Evolutionary conservation across 1,140 invertebrate species (phyloP).

Genomic region (Drosophila insularis): DNA sequence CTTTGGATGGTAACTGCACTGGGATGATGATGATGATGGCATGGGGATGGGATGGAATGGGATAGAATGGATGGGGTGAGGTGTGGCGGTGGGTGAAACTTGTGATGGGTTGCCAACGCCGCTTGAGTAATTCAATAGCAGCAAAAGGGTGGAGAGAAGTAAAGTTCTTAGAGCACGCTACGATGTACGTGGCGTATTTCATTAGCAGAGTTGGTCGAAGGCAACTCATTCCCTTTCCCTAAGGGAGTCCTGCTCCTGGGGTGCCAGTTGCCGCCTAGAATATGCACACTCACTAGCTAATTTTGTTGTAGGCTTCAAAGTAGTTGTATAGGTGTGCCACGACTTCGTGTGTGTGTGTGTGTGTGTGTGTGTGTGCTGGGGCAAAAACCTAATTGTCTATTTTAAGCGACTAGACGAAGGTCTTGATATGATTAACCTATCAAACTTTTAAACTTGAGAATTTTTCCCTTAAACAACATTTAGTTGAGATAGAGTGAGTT

Average conservation of each 20-base stretch:
- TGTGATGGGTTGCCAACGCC: conserved; percentile 15
- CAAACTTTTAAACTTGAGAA: conserved; percentile 34
- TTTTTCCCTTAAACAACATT: neutral
- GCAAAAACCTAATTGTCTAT: conserved; percentile 57
- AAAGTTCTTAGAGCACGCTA: conserved; percentile 66
- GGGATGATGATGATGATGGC: neutral
- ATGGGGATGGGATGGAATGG: neutral
- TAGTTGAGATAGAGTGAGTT: neutral
- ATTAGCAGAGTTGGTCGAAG: conserved; percentile 63
- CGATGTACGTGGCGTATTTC: conserved; percentile 70
- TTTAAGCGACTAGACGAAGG: conserved; percentile 42
- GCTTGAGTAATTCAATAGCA: conserved; percentile 77
- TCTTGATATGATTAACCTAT: conserved; percentile 40
- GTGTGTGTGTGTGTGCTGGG: conserved; percentile 1
- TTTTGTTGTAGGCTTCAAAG: conserved; percentile 43
- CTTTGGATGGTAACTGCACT: neutral
- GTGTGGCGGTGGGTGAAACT: too few relatives aligned
- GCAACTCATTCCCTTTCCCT: neutral
- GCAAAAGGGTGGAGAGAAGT: conserved; percentile 36
- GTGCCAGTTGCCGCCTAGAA: neutral
- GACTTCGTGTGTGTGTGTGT: neutral
- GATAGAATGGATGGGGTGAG: too few relatives aligned
- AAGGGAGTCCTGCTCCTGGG: neutral
- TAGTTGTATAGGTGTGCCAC: conserved; percentile 37
- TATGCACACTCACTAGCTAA: conserved; percentile 34